A percentile compares a stretch with the other conserved stretches of the same genome.
phyloP scores from a whole-genome alignment of 2,797 vertebrate species.

The Tragelaphus oryx region DNA sequence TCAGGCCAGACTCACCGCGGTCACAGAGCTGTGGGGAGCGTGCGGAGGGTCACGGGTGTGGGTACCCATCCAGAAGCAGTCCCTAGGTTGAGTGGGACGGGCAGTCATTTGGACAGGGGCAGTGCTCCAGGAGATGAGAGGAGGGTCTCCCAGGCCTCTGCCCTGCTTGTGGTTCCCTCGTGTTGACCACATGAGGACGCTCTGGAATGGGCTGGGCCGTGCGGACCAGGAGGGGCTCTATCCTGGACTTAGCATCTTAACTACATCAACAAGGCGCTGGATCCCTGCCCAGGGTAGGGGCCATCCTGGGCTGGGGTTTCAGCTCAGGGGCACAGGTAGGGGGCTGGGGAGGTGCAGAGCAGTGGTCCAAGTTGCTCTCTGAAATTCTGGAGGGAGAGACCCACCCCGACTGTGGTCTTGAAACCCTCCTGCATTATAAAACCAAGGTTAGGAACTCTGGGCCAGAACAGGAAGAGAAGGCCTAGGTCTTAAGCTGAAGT shows the following conservation, averaged over 20 bases:
- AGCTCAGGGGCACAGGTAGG: background rate
- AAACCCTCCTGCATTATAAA: background rate
- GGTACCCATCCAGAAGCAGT: background rate
- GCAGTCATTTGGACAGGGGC: background rate
- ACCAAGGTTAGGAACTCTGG: background rate
- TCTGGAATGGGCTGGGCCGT: accelerated
- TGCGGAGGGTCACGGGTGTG: too few relatives aligned
- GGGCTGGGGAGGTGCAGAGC: background rate
- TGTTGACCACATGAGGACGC: too few relatives aligned
- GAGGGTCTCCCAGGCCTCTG: background rate
- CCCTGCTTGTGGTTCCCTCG: background rate
- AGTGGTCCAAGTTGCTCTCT: background rate
- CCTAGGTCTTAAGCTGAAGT: background rate
- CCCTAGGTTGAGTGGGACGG: background rate
- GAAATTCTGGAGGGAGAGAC: background rate
- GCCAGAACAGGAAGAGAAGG: background rate
- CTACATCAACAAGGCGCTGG: background rate
- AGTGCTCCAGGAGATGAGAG: background rate
- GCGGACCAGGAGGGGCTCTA: background rate
- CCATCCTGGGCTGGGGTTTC: background rate
- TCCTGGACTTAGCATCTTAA: background rate
- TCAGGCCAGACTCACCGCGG: background rate
- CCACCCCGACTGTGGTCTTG: background rate
- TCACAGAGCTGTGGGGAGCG: background rate
- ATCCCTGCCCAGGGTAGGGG: background rate